Percentiles rank a stretch among this genome's conserved stretches.
phyloP scores from a whole-genome alignment of 2,888 invertebrate species.

The Mesoligia furuncula region DNA sequence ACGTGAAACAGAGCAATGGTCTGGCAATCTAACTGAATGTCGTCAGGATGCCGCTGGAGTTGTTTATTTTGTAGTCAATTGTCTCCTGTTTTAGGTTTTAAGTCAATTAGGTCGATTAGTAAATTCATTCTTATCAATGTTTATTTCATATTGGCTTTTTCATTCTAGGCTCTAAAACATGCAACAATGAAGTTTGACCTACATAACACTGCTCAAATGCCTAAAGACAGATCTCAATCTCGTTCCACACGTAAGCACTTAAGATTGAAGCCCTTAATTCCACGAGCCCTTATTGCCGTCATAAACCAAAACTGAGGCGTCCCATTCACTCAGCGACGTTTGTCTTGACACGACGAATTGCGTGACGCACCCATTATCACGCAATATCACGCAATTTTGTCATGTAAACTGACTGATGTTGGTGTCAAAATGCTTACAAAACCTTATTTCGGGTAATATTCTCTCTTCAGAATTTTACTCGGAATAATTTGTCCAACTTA shows the following conservation, averaged over 20 bases:
- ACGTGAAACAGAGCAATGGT: too few relatives aligned
- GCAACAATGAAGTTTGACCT: background rate
- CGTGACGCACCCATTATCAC: conserved; percentile 53
- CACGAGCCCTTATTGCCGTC: conserved; percentile 40
- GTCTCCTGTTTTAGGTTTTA: background rate
- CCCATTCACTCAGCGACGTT: conserved; percentile 45
- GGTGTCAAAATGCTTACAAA: conserved; percentile 46
- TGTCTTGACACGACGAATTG: conserved; percentile 51
- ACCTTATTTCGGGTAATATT: conserved; percentile 33
- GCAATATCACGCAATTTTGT: conserved; percentile 53
- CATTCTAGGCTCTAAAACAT: background rate
- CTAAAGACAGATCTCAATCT: conserved; percentile 23
- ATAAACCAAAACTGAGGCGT: conserved; percentile 55
- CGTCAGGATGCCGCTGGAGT: background rate
- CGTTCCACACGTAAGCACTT: conserved; percentile 41
- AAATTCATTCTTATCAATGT: background rate
- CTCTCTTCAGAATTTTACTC: conserved; percentile 19
- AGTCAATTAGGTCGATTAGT: background rate
- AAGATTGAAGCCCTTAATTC: conserved; percentile 33
- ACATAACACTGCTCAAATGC: conserved; percentile 15
- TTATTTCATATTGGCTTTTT: background rate
- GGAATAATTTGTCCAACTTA: conserved; percentile 38
- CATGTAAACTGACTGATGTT: conserved; percentile 52
- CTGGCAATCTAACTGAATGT: background rate
- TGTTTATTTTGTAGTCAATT: background rate